Evolutionary conservation across 2,113 vertebrate species (phyloP).

Genomic region (Elephantulus edwardii): DNA sequence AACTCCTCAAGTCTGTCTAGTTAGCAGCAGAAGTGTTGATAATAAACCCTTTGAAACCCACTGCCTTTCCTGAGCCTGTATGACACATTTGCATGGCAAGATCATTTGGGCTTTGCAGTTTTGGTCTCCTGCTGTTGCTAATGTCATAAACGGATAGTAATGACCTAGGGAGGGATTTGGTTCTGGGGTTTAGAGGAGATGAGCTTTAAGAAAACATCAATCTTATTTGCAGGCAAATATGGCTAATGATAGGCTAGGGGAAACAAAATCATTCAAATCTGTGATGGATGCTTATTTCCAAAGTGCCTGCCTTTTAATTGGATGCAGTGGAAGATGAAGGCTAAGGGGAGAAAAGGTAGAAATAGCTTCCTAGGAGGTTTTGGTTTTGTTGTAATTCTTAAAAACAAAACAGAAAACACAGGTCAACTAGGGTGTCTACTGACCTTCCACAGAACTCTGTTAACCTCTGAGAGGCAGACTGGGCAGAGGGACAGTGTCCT

Average conservation of each 20-base stretch:
- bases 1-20: not conserved
- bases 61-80: conserved; percentile 35
- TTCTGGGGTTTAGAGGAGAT: conserved; percentile 50
- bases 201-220: conserved; percentile 67
- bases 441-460: not conserved
- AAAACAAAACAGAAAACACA: not conserved
- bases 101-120: conserved; percentile 60
- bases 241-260: conserved; percentile 71
- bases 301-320: conserved; percentile 47
- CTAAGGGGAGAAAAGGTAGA: not conserved
- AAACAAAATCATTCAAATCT: conserved; percentile 65
- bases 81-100: conserved; percentile 67
- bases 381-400: not conserved
- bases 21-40: conserved; percentile 22
- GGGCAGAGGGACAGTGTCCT: not conserved
- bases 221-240: conserved; percentile 69
- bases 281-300: conserved; percentile 49
- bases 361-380: not conserved
- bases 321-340: conserved; percentile 27
- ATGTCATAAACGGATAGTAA: conserved; percentile 59
- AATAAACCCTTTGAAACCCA: conserved; percentile 45
- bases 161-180: conserved; percentile 41
- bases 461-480: not conserved
- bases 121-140: conserved; percentile 63
- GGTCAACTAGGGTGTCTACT: not conserved